Evolutionary conservation across 2,113 vertebrate genomes (phyloP), one percentile per base, ranked within the genome.

Genomic region (Apistogramma diplotaenia): DNA sequence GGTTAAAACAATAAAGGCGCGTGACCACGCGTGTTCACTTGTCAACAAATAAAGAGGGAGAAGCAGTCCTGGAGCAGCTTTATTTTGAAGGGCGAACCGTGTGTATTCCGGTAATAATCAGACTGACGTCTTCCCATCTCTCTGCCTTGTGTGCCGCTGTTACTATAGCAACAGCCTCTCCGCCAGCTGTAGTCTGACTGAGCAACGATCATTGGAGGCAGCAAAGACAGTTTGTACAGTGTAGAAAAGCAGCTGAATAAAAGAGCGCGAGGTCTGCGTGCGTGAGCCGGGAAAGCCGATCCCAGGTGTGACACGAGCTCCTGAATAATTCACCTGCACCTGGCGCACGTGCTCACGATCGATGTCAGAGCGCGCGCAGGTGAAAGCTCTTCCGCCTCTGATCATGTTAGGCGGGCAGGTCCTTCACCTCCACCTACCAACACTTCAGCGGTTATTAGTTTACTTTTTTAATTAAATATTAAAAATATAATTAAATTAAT

Each of bases 161-260:
- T 90, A 71, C 93, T 88, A 93, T 92, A 89, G 92, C 86, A 94
- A 94, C 93, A 92, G 85, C 73, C 81, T 93, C 89, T 82, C 80
- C 60, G 6, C 19, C 67, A 53, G 72, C 79, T 54, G 59, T 25
- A 29, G 40, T 25, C 73, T 21, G 27, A n/a, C 73, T 21, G 27
- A n/a, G 13, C 25, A 65, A 8, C 49, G 78, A 25, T 74, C 31
- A 43, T 83, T 83, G 67, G 54, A 79, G 61, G 55, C 60, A 37
- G 55, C 13, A 37, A 27, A 54, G 19, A 49, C 43, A n/a, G 4
- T 58, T 56, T 23, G 12, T 25, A 37, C 35, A 23, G 15, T 11
- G 43, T 12, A 23, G n/a, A n/a, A n/a, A n/a, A n/a, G n/a, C n/a
- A 8, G 18, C 9, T 51, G 21, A 57, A 37, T 40, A 5, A 74